These are phyloP conservation scores for Camelus bactrianus DNA, from an alignment of 2,113 vertebrate species.

Conservation along the genomic window DNA sequence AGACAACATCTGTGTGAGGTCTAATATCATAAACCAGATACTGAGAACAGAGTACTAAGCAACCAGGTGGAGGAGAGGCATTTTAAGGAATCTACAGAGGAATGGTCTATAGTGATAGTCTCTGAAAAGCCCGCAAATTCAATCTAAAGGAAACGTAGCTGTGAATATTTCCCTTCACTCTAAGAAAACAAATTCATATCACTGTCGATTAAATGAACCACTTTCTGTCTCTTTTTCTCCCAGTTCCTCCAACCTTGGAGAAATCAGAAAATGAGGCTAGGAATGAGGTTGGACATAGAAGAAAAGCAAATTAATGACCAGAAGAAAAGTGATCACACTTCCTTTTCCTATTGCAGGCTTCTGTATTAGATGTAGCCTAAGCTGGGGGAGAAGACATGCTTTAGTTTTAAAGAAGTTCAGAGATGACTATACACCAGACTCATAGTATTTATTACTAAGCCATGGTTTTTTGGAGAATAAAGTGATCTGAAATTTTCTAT, in stretches of 20 bases:
- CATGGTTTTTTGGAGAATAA: not conserved
- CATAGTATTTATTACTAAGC: not conserved
- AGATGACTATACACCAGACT: not conserved
- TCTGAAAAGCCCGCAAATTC: not conserved
- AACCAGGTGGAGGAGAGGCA: not conserved
- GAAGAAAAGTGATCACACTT: not conserved
- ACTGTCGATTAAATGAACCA: not conserved
- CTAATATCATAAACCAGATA: not conserved
- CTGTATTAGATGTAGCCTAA: not conserved
- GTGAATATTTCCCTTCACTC: not conserved
- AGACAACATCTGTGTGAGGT: not conserved
- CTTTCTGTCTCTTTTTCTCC: not conserved
- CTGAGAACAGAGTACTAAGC: not conserved
- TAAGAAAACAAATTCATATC: not conserved
- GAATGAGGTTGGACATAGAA: not conserved
- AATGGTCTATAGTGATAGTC: not conserved
- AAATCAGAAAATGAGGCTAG: not conserved
- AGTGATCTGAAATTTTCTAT: not conserved
- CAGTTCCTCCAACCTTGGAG: accelerated
- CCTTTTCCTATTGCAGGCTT: not conserved
- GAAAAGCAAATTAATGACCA: not conserved
- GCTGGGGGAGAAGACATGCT: not conserved
- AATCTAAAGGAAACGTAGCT: not conserved
- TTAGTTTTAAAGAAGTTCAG: not conserved
- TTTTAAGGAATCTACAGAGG: not conserved